A percentile compares a stretch with the other conserved stretches of the same genome.
These are phyloP conservation scores for Ashinkailepas kermadecensis DNA, from an alignment of 2,888 invertebrate species.

Conservation along the genomic window DNA sequence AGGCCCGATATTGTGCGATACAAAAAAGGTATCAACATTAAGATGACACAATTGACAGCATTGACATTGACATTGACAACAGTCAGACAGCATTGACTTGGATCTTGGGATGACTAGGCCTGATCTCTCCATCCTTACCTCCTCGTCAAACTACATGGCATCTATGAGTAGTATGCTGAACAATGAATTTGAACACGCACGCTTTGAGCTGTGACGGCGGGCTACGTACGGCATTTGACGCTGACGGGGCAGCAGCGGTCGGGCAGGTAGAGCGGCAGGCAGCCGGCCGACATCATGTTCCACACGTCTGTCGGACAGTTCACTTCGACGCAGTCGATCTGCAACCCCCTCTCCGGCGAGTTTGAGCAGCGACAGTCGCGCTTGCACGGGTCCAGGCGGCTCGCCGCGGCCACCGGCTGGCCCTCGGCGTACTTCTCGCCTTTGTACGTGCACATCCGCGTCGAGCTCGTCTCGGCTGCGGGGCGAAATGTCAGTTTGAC, in stretches of 20 bases:
- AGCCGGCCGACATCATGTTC: conserved; percentile 18
- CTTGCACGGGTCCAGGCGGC: conserved; percentile 4
- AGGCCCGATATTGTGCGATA: too few species aligned
- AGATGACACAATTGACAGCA: too few species aligned
- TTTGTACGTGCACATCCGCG: background rate
- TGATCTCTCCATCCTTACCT: too few species aligned
- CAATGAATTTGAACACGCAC: too few species aligned
- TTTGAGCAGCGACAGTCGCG: background rate
- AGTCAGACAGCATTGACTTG: too few species aligned
- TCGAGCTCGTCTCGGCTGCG: background rate
- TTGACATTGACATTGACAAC: too few species aligned
- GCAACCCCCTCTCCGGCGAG: background rate
- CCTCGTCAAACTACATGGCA: too few species aligned
- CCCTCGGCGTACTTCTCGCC: background rate
- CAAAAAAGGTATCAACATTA: too few species aligned
- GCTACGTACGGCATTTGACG: background rate
- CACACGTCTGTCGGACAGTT: background rate
- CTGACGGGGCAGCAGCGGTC: conserved; percentile 19
- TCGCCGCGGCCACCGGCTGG: background rate
- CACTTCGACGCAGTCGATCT: background rate
- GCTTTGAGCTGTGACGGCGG: background rate
- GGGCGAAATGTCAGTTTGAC: background rate
- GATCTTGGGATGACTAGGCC: too few species aligned
- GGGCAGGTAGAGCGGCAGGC: conserved; percentile 14
- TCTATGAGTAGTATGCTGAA: too few species aligned